Percentiles rank a stretch among this genome's conserved stretches.
phyloP scores from a whole-genome alignment of 2,888 invertebrate genomes.

The Megalurothrips usitatus region DNA sequence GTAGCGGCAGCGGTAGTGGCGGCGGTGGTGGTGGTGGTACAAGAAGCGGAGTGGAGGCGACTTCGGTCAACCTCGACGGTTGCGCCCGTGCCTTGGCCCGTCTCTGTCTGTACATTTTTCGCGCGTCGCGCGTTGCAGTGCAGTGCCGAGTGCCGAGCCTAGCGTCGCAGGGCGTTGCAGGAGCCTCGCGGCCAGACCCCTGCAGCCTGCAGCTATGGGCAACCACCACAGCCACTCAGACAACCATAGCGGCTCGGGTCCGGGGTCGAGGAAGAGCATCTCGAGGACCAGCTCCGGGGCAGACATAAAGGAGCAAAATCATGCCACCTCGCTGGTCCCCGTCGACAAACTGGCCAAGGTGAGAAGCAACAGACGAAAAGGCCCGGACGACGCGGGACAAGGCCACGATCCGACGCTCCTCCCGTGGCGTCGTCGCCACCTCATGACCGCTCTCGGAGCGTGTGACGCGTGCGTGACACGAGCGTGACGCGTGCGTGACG shows the following conservation, averaged over 20 bases:
- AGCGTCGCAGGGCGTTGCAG: not conserved
- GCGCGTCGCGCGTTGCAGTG: conserved; percentile 14
- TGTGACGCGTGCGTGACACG: not conserved
- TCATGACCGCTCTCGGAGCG: not conserved
- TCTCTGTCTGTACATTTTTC: not conserved
- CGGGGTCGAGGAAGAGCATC: conserved; percentile 47
- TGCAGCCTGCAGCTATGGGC: conserved; percentile 33
- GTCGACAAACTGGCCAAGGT: conserved; percentile 74
- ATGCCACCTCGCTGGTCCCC: conserved; percentile 60
- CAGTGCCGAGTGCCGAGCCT: too few species aligned
- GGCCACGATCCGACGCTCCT: not conserved
- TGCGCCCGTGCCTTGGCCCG: not conserved
- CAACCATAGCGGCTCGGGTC: conserved; percentile 31
- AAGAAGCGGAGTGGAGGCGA: not conserved
- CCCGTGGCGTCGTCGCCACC: not conserved
- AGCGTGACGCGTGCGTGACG: not conserved
- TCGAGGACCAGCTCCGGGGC: conserved; percentile 62
- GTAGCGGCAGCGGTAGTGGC: not conserved
- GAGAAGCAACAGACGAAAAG: conserved; percentile 38
- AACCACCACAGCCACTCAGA: conserved; percentile 31
- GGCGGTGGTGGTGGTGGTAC: not conserved
- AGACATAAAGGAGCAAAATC: conserved; percentile 59
- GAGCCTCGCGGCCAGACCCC: conserved; percentile 40
- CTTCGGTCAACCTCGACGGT: conserved; percentile 20
- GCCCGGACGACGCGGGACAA: not conserved